Evolutionary conservation across 2,113 vertebrate species (phyloP).

Genomic region (Gnathonemus echidnorhynchus): DNA sequence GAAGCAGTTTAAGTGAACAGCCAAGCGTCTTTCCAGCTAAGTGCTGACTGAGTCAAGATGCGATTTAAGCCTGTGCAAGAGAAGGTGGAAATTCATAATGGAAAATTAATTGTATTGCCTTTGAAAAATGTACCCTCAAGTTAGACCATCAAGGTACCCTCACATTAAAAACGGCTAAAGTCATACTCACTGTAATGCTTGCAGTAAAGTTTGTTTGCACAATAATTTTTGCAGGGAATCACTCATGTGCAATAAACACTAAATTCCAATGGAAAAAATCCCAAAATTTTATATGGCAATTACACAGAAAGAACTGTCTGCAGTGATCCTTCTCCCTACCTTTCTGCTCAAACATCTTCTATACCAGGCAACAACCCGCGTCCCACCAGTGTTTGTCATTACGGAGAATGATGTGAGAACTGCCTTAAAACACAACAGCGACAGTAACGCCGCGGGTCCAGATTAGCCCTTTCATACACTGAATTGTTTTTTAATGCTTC

Average conservation of each 20-base stretch:
- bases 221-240: neutral
- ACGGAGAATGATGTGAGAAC: neutral
- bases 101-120: constrained; percentile 25
- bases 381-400: neutral
- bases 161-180: neutral
- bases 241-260: neutral
- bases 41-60: constrained; percentile 15
- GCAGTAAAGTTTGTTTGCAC: neutral
- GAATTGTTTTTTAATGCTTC: neutral
- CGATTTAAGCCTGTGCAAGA: neutral
- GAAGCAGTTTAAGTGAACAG: constrained; percentile 24
- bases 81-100: neutral
- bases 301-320: neutral
- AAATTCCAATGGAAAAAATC: neutral
- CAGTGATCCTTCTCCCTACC: neutral
- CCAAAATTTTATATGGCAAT: neutral
- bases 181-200: neutral
- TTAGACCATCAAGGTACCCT: constrained; percentile 9
- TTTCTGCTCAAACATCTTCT: neutral
- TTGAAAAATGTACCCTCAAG: constrained; percentile 1
- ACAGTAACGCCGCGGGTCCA: neutral
- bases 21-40: constrained; percentile 11
- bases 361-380: neutral
- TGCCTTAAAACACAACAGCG: neutral
- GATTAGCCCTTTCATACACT: neutral